Conservation (phyloP, 1,140 invertebrate genomes). For the Neodiprion fabricii region DNA sequence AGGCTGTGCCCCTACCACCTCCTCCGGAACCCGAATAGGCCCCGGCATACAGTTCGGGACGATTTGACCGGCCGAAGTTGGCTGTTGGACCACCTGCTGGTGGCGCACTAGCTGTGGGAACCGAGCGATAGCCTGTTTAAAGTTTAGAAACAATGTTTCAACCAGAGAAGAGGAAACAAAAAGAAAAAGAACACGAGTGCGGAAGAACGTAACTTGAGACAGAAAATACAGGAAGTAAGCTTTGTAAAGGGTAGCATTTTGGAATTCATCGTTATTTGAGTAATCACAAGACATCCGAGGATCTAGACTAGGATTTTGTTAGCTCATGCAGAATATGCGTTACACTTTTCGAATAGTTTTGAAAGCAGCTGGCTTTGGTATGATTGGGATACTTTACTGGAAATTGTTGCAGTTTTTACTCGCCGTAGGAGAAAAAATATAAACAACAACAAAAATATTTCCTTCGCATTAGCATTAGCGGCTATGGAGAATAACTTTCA, state of each 20-base stretch:
- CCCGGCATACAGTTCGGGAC: slow-evolving; percentile 69
- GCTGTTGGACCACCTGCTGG: slow-evolving; percentile 66
- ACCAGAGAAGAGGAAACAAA: slow-evolving; percentile 11
- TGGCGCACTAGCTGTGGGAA: slow-evolving; percentile 70
- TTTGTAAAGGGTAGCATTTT: no score
- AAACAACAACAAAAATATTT: no score
- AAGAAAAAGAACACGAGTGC: slow-evolving; percentile 1
- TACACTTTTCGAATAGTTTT: no score
- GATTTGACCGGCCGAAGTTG: slow-evolving; percentile 64
- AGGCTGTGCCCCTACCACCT: slow-evolving; percentile 61
- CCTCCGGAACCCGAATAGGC: slow-evolving; percentile 67
- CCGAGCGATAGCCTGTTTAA: slow-evolving; percentile 62
- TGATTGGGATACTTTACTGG: background rate
- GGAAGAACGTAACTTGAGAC: background rate
- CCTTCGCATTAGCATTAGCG: no score
- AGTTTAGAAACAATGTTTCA: slow-evolving; percentile 48
- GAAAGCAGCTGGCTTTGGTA: no score
- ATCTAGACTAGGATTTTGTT: background rate
- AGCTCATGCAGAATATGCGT: background rate
- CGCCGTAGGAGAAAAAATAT: no score
- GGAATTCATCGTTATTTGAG: no score
- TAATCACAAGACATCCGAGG: no score
- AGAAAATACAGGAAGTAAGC: slow-evolving; percentile 38
- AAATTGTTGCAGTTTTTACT: background rate
- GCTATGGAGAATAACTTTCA: no score